Base-by-base conservation (phyloP, 2,113 vertebrate genomes). In the Ageneiosus marmoratus region DNA sequence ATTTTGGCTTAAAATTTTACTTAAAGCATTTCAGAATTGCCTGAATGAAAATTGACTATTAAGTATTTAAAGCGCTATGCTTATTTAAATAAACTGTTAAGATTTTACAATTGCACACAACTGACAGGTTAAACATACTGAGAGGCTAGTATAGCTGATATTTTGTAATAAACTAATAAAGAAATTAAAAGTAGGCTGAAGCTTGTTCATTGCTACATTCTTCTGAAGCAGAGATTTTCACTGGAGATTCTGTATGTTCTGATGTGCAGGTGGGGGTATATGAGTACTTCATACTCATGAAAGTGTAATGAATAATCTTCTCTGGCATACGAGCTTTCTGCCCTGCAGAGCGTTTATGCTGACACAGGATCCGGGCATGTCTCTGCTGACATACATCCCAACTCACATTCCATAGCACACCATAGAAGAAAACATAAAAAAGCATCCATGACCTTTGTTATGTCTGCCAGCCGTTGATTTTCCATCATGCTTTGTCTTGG, bases 361-460 rank as follows among this genome's bases (percentile, higher is more conserved):
- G 53, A 67, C 76, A 55, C 62, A 44, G 37, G 41, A 62, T 76
- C 50, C 27, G 27, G 1, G 32, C 1, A 41, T 41, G 29, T 62
- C 37, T 79, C 55, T 50, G 83, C 56, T 83, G 86, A 75, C 80
- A 70, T 76, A 44, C 29, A 83, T 83, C 55, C 67, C 63, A 80
- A 56, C 18, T 76, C 32, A 56, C 24, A 50, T 69, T 83, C 72
- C 46, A 48, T 16, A 63, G 5, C 51, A 48, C 53, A 58, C 22
- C n/a, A 69, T 41, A 7, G 69, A 77, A 53, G 51, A 56, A 56
- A 8, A 48, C 4, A 46, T 5, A 53, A 53, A 79, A 51, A 77
- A 56, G 62, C 60, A 32, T 50, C 22, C 34, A 18, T 82, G 80
- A 79, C 77, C 81, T 82, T 41, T 87, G 80, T 78, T 79, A 75